A percentile compares a stretch with the other conserved stretches of the same genome.
These are phyloP conservation scores for Brachirus orientalis DNA, from an alignment of 2,113 vertebrate species.

Conservation along the genomic window DNA sequence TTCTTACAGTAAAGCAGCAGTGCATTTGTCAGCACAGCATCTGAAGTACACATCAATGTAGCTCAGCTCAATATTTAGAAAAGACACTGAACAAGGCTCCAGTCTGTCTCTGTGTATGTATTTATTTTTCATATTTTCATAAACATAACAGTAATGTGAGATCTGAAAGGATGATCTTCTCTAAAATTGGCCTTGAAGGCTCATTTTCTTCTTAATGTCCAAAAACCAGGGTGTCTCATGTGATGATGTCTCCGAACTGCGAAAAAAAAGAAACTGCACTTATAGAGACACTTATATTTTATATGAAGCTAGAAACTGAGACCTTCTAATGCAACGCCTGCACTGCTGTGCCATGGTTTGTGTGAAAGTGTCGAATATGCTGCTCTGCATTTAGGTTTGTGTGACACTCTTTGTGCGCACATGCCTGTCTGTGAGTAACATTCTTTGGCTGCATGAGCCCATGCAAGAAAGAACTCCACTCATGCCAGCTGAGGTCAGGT, in stretches of 20 bases:
- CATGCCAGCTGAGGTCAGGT: slow-evolving; percentile 65
- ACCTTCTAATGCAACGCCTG: slow-evolving; percentile 12
- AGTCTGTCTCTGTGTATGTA: slow-evolving; percentile 15
- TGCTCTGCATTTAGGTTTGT: slow-evolving; percentile 19
- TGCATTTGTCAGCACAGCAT: slow-evolving; percentile 18
- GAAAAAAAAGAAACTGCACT: neutral
- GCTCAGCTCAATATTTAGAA: neutral
- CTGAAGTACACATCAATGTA: neutral
- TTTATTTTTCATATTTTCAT: neutral
- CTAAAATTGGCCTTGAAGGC: neutral
- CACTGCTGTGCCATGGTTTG: too few species aligned
- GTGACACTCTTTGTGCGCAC: slow-evolving; percentile 8
- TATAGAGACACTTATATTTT: neutral
- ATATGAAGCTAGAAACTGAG: neutral
- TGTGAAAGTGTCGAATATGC: neutral
- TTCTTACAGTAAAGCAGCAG: slow-evolving; percentile 35
- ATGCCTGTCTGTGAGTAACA: slow-evolving; percentile 34
- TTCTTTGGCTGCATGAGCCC: slow-evolving; percentile 41
- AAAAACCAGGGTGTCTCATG: neutral
- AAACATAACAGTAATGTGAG: slow-evolving; percentile 1
- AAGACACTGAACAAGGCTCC: slow-evolving; percentile 27
- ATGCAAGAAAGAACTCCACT: slow-evolving; percentile 20
- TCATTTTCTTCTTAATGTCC: neutral
- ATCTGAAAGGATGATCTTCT: neutral
- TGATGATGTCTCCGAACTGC: neutral